Evolutionary conservation across 2,888 invertebrate species (phyloP), one percentile per base, ranked within the genome.

Genomic region (Apantesis nais): DNA sequence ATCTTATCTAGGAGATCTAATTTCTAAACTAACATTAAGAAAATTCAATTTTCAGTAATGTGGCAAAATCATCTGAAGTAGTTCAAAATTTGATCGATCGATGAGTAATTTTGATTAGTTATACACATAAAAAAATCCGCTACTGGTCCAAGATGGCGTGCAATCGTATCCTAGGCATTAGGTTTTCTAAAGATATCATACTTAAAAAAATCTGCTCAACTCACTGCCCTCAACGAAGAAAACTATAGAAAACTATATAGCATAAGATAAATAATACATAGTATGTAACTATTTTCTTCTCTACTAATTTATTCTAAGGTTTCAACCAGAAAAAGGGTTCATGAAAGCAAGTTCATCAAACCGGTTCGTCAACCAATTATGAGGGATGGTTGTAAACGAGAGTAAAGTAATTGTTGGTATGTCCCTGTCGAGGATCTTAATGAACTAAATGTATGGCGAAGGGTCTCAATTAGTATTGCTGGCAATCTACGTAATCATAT

Each of bases 321-420:
- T 37, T 25, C 63, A 61, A 66, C 67, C 22, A 64, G 68, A 66
- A 62, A 68, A 64, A 39, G 62, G 64, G 68, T 44, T 52, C 55
- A 52, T 55, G 66, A 62, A 63, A 68, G 73, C 34, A 62, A 74
- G 73, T 84, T 83, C 78, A 83, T 86, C 85, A 87, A 68, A 69
- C 62, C 66, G 70, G 68, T 72, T 72, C 70, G 70, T 83, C 81
- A 84, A 85, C 83, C 84, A 87, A 88, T 88, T 86, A 87, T 82
- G 76, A 84, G 78, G 85, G 87, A 83, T 82, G 80, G 80, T 77
- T 82, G 81, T 80, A 83, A 84, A 82, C 79, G 81, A 79, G 82
- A 77, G 74, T 78, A 82, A 82, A 85, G 83, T 86, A 84, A 83
- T 82, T 83, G 81, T 76, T 72, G 70, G 73, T 77, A 73, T 76